Base-by-base conservation (phyloP, 2,113 vertebrate genomes). In the Pionites leucogaster region DNA sequence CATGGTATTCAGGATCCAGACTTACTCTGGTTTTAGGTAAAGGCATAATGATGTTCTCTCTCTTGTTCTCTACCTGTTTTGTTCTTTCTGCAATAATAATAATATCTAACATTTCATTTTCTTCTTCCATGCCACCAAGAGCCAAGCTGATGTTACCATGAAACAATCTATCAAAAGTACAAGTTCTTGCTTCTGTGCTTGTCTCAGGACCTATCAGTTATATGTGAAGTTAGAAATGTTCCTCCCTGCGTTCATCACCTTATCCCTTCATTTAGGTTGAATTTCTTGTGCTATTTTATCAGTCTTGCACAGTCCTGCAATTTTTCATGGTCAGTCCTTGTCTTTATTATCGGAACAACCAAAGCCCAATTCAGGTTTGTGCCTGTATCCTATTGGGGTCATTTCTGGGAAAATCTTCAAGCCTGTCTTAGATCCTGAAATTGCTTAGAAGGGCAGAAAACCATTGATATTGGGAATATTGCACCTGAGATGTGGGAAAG, bases 251-350 rank as follows among this genome's bases (percentile, higher is more conserved):
- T 79, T 35, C 60, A 55, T 88, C 80, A 82, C 42, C 31, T 93
- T 93, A 89, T 82, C 72, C 23, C 50, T 94, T 91, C 62, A 74
- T 91, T 89, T 95, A 64, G 33, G 86, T 25, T 81, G 20, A 88
- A 82, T 84, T 92, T 91, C 80, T 67, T 93, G 35, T 70, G 69
- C 64, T 84, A 15, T 94, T 94, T 94, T 94, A 81, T 93, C 83
- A 60, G 50, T 68, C 64, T 86, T 20, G 4, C 31, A 39, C 42
- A 90, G 72, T 78, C 50, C 50, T 84, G 50, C 80, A 92, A 64
- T 94, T 94, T 67, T 93, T 96, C 71, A 16, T 79, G 46, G 33
- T 84, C 46, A 88, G 46, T 70, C 64, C n/a, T 92, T 80, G 68
- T 53, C 59, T 88, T 82, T 81, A 82, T 92, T 89, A 72, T 42